Conservation (phyloP, 2,888 invertebrate species). For the Tromatobia lineatoria region DNA sequence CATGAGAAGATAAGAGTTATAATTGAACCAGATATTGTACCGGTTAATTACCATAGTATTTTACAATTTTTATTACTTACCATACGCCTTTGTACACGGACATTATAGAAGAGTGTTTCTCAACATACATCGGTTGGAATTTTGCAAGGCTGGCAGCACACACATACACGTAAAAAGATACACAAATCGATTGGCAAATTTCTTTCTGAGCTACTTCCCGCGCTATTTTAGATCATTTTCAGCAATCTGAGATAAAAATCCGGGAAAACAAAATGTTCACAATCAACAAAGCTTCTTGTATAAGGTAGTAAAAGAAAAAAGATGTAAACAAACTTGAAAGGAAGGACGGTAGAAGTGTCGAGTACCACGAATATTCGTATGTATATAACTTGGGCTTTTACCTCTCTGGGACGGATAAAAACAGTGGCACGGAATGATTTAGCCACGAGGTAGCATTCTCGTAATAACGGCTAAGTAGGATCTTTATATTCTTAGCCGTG, state of each 20-base stretch:
- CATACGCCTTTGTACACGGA: no score
- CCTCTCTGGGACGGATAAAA: slow-evolving; percentile 70
- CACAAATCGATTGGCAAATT: no score
- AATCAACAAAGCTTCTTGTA: neutral
- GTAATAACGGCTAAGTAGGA: slow-evolving; percentile 85
- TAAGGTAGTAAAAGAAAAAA: neutral
- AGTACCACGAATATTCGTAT: slow-evolving; percentile 18
- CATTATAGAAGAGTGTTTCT: no score
- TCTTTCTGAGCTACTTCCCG: no score
- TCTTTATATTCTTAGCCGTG: slow-evolving; percentile 85
- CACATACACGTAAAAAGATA: no score
- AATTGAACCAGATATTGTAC: slow-evolving; percentile 20
- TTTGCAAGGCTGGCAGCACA: no score
- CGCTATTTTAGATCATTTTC: no score
- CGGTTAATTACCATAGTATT: slow-evolving; percentile 26
- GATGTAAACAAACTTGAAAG: slow-evolving; percentile 12
- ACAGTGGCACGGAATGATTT: slow-evolving; percentile 82
- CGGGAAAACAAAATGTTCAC: neutral
- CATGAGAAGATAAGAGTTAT: neutral
- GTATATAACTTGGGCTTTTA: slow-evolving; percentile 43
- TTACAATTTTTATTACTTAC: no score
- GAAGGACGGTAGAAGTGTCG: slow-evolving; percentile 23
- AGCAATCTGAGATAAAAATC: no score
- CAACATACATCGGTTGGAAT: no score
- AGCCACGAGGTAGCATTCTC: slow-evolving; percentile 80